Percentiles rank a stretch among this genome's conserved stretches.
These are phyloP conservation scores for Drosophila jambulina DNA, from an alignment of 1,140 invertebrate species.

Conservation along the genomic window DNA sequence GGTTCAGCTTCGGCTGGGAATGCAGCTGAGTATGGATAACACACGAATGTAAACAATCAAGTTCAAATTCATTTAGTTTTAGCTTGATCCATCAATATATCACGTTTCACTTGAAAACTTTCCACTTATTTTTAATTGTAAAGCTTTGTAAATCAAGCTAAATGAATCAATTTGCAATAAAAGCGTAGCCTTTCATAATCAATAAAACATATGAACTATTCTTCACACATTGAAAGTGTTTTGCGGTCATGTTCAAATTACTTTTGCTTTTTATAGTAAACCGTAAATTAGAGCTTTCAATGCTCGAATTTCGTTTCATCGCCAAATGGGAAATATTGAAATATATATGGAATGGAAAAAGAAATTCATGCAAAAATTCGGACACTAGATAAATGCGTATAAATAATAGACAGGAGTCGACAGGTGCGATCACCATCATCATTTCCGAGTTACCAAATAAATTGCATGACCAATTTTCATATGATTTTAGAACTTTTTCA, in stretches of 20 bases:
- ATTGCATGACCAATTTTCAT: neutral
- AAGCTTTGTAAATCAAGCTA: neutral
- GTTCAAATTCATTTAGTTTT: neutral
- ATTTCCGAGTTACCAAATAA: neutral
- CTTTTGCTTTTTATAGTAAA: neutral
- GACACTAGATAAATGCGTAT: neutral
- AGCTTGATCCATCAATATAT: neutral
- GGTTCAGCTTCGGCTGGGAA: neutral
- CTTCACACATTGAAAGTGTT: neutral
- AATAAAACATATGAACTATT: neutral
- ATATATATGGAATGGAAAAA: neutral
- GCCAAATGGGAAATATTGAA: neutral
- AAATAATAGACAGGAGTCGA: constrained; percentile 7
- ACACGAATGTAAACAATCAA: neutral
- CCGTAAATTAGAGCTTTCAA: neutral
- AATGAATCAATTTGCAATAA: neutral
- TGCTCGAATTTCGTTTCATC: constrained; percentile 2
- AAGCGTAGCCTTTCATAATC: neutral
- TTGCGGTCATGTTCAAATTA: constrained; percentile 1
- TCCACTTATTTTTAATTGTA: neutral
- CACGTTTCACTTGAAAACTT: neutral
- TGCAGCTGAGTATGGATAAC: constrained; percentile 23
- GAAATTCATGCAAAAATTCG: neutral
- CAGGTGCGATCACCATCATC: constrained; percentile 2
- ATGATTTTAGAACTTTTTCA: neutral